phyloP scores from a whole-genome alignment of 2,113 vertebrate genomes.

The Psammodynastes pulverulentus region DNA sequence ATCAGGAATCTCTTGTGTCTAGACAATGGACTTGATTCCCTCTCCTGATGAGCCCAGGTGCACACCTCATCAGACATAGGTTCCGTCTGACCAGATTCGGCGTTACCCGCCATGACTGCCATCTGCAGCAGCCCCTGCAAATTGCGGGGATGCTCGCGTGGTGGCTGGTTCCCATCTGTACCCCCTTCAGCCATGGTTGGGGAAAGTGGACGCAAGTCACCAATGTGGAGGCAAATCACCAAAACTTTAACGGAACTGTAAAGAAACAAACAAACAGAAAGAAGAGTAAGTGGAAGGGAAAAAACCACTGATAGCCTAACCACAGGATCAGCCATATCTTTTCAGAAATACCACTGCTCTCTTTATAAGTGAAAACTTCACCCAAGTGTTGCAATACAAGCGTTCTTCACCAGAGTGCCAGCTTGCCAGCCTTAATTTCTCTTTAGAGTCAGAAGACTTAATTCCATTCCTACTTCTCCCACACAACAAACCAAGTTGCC shows the following conservation, averaged over 20 bases:
- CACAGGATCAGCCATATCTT: background rate
- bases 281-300: background rate
- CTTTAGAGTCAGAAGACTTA: background rate
- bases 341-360: background rate
- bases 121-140: conserved; percentile 84
- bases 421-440: background rate
- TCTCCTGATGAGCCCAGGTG: background rate
- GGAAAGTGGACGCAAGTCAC: conserved; percentile 20
- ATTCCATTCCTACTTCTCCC: background rate
- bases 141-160: conserved; percentile 66
- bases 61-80: conserved; percentile 86
- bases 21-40: background rate
- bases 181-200: conserved; percentile 64
- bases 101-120: conserved; percentile 81
- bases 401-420: background rate
- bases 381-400: background rate
- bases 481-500: background rate
- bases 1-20: background rate
- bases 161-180: conserved; percentile 59
- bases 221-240: conserved; percentile 38
- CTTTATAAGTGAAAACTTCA: background rate
- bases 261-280: background rate
- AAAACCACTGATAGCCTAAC: background rate
- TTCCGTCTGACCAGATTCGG: conserved; percentile 63
- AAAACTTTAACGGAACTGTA: background rate